Base-by-base conservation (phyloP, 2,797 vertebrate species). In the Nannoperca obscura region DNA sequence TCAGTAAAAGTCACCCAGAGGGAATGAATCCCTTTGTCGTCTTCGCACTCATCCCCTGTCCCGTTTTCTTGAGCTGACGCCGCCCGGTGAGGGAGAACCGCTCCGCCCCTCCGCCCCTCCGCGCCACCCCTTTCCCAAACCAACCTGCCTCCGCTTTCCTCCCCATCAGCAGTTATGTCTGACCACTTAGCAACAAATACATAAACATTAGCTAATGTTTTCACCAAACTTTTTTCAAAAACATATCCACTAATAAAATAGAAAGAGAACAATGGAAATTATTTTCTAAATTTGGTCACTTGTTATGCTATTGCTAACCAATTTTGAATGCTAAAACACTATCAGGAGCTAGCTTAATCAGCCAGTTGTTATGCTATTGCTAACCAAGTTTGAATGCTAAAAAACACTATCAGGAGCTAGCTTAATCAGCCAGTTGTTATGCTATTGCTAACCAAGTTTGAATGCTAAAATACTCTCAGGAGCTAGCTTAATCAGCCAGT, bases 31-130 rank as follows among this genome's bases (percentile, higher is more conserved):
- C 66, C 42, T 66, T 53, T 74, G 7, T 78, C 80, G 61, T 82
- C 78, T 68, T 60, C 42, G 24, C 32, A 2, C 24, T 6, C 57
- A 69, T 62, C n/a, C 79, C 60, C 74, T n/a, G 75, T 54, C 76
- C 77, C 47, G 47, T 86, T 86, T 86, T 91, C 81, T 71, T 57
- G 63, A 0, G 46, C 75, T 76, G 89, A 83, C 88, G 38, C 89
- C 86, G 85, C 88, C 86, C 78, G 74, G 17, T 34, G 0, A 7
- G 47, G 3, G 2, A 50, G 49, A 42, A 7, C 2, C 47, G 72
- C 84, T 14, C 88, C 89, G 81, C 90, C 88, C 34, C 84, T 14
- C 88, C 89, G 81, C 90, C 88, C 34, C 76, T 62, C 46, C 40
- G 74, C 46, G 7, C 34, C 86, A 17, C 77, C 71, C 76, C 83